Conservation (phyloP, 1,140 invertebrate genomes). For the Teleopsis dalmanni region DNA sequence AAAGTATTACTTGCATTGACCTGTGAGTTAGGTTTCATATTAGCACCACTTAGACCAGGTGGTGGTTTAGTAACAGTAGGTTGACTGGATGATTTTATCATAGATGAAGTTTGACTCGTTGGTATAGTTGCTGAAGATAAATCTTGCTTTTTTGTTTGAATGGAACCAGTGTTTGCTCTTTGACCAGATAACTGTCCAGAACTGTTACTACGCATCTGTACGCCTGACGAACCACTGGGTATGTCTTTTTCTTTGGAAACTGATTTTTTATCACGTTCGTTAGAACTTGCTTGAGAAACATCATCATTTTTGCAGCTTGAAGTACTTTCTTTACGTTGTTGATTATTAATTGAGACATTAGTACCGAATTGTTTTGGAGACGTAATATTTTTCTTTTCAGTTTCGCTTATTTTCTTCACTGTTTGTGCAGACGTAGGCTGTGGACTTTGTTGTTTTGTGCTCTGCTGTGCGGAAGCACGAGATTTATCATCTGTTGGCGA, state of each 20-base stretch:
- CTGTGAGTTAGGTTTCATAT: slow-evolving; percentile 15
- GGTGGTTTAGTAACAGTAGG: slow-evolving; percentile 13
- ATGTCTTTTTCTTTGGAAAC: slow-evolving; percentile 14
- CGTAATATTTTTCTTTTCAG: slow-evolving; percentile 12
- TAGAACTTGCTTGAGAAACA: neutral
- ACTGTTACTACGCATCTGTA: slow-evolving; percentile 3
- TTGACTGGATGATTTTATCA: neutral
- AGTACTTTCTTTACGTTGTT: slow-evolving; percentile 14
- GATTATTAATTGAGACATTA: slow-evolving; percentile 25
- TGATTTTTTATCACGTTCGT: slow-evolving; percentile 11
- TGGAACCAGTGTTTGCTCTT: neutral
- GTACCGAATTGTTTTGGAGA: slow-evolving; percentile 13
- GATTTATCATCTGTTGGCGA: slow-evolving; percentile 9
- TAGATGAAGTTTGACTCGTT: slow-evolving; percentile 3
- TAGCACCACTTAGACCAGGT: slow-evolving; percentile 10
- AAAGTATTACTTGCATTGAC: slow-evolving; percentile 21
- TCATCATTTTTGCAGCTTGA: slow-evolving; percentile 12
- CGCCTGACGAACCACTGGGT: neutral
- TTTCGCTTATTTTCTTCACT: slow-evolving; percentile 9
- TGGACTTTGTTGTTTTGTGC: slow-evolving; percentile 13
- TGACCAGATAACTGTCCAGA: neutral
- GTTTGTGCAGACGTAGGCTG: slow-evolving; percentile 11
- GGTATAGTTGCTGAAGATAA: slow-evolving; percentile 11
- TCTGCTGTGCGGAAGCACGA: slow-evolving; percentile 9
- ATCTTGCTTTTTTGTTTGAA: slow-evolving; percentile 9